Conservation (phyloP, 2,797 vertebrate species). For the Staurois parvus region DNA sequence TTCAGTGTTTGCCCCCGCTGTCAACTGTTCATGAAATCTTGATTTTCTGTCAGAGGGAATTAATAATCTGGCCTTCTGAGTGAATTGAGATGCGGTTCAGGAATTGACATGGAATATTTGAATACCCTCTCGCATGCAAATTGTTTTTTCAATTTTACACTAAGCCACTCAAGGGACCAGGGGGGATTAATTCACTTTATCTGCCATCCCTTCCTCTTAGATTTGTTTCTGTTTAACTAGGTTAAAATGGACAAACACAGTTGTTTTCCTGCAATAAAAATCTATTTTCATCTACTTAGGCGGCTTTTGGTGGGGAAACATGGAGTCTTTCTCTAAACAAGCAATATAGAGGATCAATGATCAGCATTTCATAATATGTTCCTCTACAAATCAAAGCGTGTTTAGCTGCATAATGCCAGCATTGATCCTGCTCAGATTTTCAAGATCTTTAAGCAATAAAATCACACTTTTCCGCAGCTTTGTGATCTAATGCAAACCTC, state of each 20-base stretch:
- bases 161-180: conserved; percentile 65
- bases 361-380: conserved; percentile 41
- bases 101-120: conserved; percentile 75
- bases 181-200: conserved; percentile 69
- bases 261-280: conserved; percentile 57
- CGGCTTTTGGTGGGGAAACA: conserved; percentile 27
- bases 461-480: conserved; percentile 22
- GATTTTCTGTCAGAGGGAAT: conserved; percentile 90
- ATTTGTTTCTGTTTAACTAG: conserved; percentile 54
- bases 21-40: conserved; percentile 91
- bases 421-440: conserved; percentile 53
- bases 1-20: conserved; percentile 76
- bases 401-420: conserved; percentile 44
- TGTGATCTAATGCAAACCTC: too few relatives aligned
- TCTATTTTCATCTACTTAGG: conserved; percentile 64
- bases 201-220: conserved; percentile 68
- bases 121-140: conserved; percentile 73
- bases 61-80: conserved; percentile 84
- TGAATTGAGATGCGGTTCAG: conserved; percentile 79
- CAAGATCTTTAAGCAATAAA: conserved; percentile 49
- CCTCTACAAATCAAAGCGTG: conserved; percentile 62
- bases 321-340: conserved; percentile 33
- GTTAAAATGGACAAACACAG: conserved; percentile 62
- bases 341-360: conserved; percentile 31
- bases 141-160: conserved; percentile 71